Percentiles rank a stretch among this genome's conserved stretches.
Evolutionary conservation across 2,797 vertebrate genomes (phyloP).

Genomic region (Poeciliopsis turneri): DNA sequence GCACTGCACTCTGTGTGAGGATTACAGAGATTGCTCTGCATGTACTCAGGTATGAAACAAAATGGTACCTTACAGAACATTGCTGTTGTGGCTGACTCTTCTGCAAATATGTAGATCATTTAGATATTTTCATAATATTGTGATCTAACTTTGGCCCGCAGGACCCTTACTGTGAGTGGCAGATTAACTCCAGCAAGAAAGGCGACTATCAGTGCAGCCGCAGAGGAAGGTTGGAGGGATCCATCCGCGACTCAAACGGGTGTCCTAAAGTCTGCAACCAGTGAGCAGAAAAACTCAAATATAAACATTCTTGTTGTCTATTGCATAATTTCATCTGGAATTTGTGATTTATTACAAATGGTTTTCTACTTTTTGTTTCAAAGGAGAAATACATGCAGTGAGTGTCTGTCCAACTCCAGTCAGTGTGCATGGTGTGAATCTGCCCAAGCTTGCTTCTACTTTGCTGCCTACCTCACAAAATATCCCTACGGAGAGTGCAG

Average conservation of each 20-base stretch:
- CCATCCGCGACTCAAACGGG: slow-evolving; percentile 82
- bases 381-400: slow-evolving; percentile 87
- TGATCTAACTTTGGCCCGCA: slow-evolving; percentile 50
- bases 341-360: neutral
- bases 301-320: neutral
- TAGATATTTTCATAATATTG: neutral
- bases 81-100: neutral
- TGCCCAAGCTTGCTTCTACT: slow-evolving; percentile 91
- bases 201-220: slow-evolving; percentile 91
- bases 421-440: slow-evolving; percentile 97
- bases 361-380: slow-evolving; percentile 11
- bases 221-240: slow-evolving; percentile 85
- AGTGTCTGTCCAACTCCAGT: slow-evolving; percentile 93
- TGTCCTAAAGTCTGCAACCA: slow-evolving; percentile 91
- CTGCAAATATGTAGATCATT: neutral
- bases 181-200: slow-evolving; percentile 90
- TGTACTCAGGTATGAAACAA: slow-evolving; percentile 84
- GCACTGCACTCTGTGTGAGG: slow-evolving; percentile 88
- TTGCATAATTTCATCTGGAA: neutral
- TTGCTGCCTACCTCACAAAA: slow-evolving; percentile 92
- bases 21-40: slow-evolving; percentile 90
- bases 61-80: neutral
- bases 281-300: slow-evolving; percentile 75
- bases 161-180: slow-evolving; percentile 93
- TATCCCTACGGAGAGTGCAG: slow-evolving; percentile 92